Base-by-base conservation (phyloP, 1,140 invertebrate species). In the Formica selysi region DNA sequence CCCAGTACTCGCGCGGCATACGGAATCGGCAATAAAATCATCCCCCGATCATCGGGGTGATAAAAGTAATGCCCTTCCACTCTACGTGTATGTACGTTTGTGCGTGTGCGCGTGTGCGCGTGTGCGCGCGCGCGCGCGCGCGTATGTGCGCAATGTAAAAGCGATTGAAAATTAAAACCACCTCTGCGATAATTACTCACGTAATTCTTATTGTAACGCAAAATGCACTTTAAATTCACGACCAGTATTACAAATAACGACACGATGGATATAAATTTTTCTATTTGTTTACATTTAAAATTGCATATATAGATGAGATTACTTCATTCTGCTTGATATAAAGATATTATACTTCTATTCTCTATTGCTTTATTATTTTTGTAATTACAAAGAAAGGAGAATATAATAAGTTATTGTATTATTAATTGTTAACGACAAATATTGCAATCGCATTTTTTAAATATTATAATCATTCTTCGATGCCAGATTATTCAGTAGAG, bases 11-110 rank as follows among this genome's bases (percentile, higher is more conserved):
- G 87, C 88, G 80, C 79, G 90, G 93, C 94, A 93, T 93, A 93
- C 92, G 81, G 86, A 89, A 94, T 93, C 88, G 90, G 91, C 90
- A 91, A 93, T 94, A 92, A 94, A 95, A 94, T 94, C 93, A 93
- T 93, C 91, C 89, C 86, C 68, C 88, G 91, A 94, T 94, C 93
- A 92, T 93, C 86, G 74, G 22, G 67, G 67, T 81, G 87, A 91
- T 93, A 91, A 93, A 92, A 91, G 86, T 76, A 81, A 80, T 81
- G 57, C 74, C 51, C 54, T 44, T 44, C 41, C 1, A 29, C 22
- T 44, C 38, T 36, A 26, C n/a, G 51, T 51, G 11, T 54, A 54
- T 26, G 61, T 44, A 11, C 51, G 61, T 32, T 48, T 54, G 26
- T 67, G 41, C 1, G 54, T 3, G 48, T 16, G 1, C 44, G 41